A percentile compares a stretch with the other conserved stretches of the same genome.
These are phyloP conservation scores for Micronycteris hirsuta DNA, from an alignment of 2,113 vertebrate species.

Conservation along the genomic window DNA sequence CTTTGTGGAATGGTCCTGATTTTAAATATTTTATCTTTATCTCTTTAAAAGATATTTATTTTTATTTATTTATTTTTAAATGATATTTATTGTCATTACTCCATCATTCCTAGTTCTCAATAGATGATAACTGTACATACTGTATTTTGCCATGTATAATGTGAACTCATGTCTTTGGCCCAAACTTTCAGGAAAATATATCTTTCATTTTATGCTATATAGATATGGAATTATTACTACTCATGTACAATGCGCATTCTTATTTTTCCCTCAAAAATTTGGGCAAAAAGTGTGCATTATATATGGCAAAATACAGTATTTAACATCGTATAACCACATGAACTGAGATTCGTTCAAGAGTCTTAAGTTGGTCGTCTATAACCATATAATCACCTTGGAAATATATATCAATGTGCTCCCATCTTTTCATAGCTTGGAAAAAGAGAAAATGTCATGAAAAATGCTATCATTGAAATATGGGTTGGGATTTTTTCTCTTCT, in stretches of 20 bases:
- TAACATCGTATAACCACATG: neutral
- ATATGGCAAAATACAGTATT: neutral
- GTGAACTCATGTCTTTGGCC: too few species aligned
- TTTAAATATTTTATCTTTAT: neutral
- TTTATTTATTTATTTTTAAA: too few species aligned
- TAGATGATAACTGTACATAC: neutral
- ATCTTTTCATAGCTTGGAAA: neutral
- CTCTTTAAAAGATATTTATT: neutral
- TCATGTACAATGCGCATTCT: too few species aligned
- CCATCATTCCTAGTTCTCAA: neutral
- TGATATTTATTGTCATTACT: neutral
- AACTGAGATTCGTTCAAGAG: neutral
- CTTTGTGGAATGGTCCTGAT: neutral
- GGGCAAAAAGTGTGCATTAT: too few species aligned
- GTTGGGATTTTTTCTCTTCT: neutral
- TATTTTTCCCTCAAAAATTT: too few species aligned
- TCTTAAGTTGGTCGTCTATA: neutral
- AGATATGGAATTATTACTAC: too few species aligned
- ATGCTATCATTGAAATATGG: neutral
- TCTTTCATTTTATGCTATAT: too few species aligned
- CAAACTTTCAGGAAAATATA: too few species aligned
- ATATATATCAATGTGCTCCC: neutral
- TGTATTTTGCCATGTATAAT: too few species aligned
- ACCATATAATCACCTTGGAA: neutral
- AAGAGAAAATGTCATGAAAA: neutral